phyloP scores from a whole-genome alignment of 2,888 invertebrate genomes.

The Metalampra italica region DNA sequence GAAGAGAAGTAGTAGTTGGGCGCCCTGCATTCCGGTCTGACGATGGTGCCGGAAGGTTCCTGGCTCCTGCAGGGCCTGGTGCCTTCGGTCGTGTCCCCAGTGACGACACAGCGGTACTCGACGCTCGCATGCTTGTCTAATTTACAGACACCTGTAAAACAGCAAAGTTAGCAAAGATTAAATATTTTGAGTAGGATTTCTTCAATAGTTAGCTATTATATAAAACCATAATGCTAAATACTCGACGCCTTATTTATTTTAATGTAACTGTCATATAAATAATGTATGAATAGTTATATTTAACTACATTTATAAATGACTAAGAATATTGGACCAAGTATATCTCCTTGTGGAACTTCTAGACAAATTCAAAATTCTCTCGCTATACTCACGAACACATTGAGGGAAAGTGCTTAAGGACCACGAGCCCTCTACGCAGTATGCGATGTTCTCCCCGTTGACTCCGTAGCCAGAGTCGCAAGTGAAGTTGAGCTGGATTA shows the following conservation, averaged over 20 bases:
- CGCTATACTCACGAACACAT: slow-evolving; percentile 30
- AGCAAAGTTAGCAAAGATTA: too few species aligned
- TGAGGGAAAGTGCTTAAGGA: slow-evolving; percentile 15
- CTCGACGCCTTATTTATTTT: too few species aligned
- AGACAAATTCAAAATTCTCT: too few species aligned
- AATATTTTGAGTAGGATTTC: too few species aligned
- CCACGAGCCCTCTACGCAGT: slow-evolving; percentile 44
- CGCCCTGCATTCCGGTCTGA: slow-evolving; percentile 32
- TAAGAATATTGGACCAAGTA: too few species aligned
- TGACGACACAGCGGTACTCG: slow-evolving; percentile 33
- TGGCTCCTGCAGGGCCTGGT: slow-evolving; percentile 27
- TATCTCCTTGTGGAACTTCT: too few species aligned
- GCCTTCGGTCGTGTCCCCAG: slow-evolving; percentile 20
- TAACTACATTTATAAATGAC: too few species aligned
- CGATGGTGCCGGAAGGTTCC: slow-evolving; percentile 29
- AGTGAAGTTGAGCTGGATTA: slow-evolving; percentile 35
- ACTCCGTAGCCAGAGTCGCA: slow-evolving; percentile 43
- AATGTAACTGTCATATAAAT: too few species aligned
- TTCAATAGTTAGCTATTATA: too few species aligned
- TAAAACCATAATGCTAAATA: too few species aligned
- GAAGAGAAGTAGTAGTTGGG: slow-evolving; percentile 43
- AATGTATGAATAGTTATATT: too few species aligned
- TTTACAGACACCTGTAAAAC: slow-evolving; percentile 37
- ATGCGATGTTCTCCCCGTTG: slow-evolving; percentile 17
- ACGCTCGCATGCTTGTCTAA: slow-evolving; percentile 36